Percentiles rank a stretch among this genome's conserved stretches.
These are phyloP conservation scores for Odontamblyopus lacepedii DNA, from an alignment of 2,797 vertebrate genomes.

Conservation along the genomic window DNA sequence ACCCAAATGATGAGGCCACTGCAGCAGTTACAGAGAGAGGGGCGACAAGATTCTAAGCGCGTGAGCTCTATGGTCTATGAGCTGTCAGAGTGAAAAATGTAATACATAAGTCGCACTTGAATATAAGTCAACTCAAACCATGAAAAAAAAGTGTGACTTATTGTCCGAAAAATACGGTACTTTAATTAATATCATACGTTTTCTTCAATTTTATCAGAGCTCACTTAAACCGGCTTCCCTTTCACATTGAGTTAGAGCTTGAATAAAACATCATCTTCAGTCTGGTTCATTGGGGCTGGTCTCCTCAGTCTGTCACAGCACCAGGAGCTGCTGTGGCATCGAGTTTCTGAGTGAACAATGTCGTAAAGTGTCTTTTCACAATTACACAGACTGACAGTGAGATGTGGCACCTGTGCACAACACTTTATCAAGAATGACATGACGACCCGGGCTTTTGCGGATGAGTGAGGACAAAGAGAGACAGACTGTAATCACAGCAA, in stretches of 20 bases:
- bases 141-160: no score
- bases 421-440: constrained; percentile 59
- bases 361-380: constrained; percentile 43
- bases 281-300: background rate
- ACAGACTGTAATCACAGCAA: constrained; percentile 48
- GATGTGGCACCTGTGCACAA: constrained; percentile 67
- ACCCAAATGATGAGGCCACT: no score
- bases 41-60: no score
- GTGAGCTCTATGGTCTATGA: no score
- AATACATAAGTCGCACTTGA: no score
- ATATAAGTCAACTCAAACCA: no score
- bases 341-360: constrained; percentile 38
- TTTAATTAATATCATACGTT: background rate
- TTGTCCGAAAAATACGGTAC: no score
- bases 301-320: constrained; percentile 7
- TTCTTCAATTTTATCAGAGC: background rate
- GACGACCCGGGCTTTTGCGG: constrained; percentile 48
- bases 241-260: background rate
- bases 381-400: constrained; percentile 48
- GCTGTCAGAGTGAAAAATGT: no score
- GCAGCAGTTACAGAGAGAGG: no score
- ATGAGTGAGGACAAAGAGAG: constrained; percentile 59
- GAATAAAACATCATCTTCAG: background rate
- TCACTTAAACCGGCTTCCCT: background rate
- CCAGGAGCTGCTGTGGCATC: constrained; percentile 14